phyloP scores from a whole-genome alignment of 1,140 invertebrate species.

The Drosophila pseudoobscura region DNA sequence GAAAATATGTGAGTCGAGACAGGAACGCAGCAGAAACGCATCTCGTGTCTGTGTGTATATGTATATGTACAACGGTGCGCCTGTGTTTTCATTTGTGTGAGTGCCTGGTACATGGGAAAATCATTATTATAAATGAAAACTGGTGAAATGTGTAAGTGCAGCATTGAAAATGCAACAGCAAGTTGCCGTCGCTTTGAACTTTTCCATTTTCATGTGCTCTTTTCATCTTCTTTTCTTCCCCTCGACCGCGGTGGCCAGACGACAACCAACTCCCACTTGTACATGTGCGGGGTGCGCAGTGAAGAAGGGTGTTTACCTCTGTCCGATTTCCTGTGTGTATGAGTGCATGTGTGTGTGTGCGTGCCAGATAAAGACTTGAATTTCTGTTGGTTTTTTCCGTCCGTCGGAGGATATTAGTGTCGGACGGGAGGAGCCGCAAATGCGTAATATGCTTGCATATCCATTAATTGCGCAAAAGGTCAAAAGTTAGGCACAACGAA shows the following conservation, averaged over 20 bases:
- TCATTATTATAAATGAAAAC: slow-evolving; percentile 77
- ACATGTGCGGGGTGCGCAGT: slow-evolving; percentile 70
- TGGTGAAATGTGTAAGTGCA: slow-evolving; percentile 75
- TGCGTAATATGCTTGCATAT: slow-evolving; percentile 64
- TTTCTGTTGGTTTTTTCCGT: slow-evolving; percentile 21
- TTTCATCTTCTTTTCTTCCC: slow-evolving; percentile 39
- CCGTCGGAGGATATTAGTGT: slow-evolving; percentile 56
- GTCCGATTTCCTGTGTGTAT: slow-evolving; percentile 31
- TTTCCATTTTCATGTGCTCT: slow-evolving; percentile 62
- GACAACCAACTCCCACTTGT: slow-evolving; percentile 74
- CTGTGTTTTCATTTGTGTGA: slow-evolving; percentile 47
- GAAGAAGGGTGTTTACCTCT: slow-evolving; percentile 44
- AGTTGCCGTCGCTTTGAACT: slow-evolving; percentile 48
- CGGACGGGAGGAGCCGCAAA: slow-evolving; percentile 45
- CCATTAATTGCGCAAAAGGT: slow-evolving; percentile 76
- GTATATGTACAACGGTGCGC: slow-evolving; percentile 22
- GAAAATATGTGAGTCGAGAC: slow-evolving; percentile 64
- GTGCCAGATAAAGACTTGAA: slow-evolving; percentile 66
- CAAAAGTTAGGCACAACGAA: slow-evolving; percentile 64
- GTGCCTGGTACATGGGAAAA: slow-evolving; percentile 75
- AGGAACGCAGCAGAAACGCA: slow-evolving; percentile 57
- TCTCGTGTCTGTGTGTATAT: slow-evolving; percentile 50
- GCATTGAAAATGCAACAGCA: slow-evolving; percentile 34
- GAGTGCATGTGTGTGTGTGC: slow-evolving; percentile 41
- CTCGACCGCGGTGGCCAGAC: slow-evolving; percentile 25